A percentile compares a stretch with the other conserved stretches of the same genome.
phyloP scores from a whole-genome alignment of 2,797 vertebrate genomes.

The Australoheros facetus region DNA sequence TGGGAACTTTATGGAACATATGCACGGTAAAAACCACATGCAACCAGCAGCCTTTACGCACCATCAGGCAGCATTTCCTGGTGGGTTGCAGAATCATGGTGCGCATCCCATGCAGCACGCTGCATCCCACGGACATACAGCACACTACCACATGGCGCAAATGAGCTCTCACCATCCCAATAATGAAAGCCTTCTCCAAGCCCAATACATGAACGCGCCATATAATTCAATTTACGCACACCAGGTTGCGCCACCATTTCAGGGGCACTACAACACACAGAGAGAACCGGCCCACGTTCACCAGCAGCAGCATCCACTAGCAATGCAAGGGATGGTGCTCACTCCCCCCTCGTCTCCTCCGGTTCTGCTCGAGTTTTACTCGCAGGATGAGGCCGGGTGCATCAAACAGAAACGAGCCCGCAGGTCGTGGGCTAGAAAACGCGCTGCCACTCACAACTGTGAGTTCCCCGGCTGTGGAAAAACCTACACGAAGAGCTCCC shows the following conservation, averaged over 20 bases:
- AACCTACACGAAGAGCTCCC: conserved; percentile 94
- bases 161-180: conserved; percentile 52
- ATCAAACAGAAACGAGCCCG: conserved; percentile 87
- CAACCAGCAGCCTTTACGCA: conserved; percentile 68
- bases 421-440: conserved; percentile 89
- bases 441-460: conserved; percentile 92
- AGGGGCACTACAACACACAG: conserved; percentile 84
- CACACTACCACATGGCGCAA: conserved; percentile 62
- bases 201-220: conserved; percentile 71
- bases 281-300: conserved; percentile 79
- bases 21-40: conserved; percentile 77
- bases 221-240: conserved; percentile 71
- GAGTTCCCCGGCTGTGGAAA: conserved; percentile 93
- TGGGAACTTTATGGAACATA: conserved; percentile 75
- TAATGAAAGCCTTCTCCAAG: conserved; percentile 41
- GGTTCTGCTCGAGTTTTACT: conserved; percentile 84
- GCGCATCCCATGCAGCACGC: conserved; percentile 60
- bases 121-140: conserved; percentile 51
- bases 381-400: conserved; percentile 76
- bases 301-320: conserved; percentile 72
- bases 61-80: conserved; percentile 47
- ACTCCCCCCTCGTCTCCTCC: conserved; percentile 89
- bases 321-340: conserved; percentile 84
- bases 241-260: conserved; percentile 76
- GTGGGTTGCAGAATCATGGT: conserved; percentile 44